Percentiles rank a stretch among this genome's conserved stretches.
phyloP scores from a whole-genome alignment of 2,797 vertebrate species.

The Alauda arvensis region DNA sequence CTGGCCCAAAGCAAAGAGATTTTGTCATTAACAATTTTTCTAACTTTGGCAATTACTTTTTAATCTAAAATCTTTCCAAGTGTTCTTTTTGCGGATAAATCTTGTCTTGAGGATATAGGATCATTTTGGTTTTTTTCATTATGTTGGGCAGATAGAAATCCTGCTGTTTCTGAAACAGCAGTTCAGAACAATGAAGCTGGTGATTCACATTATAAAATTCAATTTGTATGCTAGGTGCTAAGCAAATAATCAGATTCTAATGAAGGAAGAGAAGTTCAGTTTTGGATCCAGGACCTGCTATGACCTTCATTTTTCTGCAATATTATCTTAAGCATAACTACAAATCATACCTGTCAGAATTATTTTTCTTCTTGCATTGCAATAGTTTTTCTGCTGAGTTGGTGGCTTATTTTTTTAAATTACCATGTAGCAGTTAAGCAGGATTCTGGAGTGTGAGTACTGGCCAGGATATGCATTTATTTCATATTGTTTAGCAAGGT shows the following conservation, averaged over 20 bases:
- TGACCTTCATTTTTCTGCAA: not conserved
- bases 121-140: not conserved
- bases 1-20: not conserved
- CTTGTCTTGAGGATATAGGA: not conserved
- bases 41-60: not conserved
- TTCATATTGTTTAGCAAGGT: not conserved
- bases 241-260: conserved; percentile 13
- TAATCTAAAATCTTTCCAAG: not conserved
- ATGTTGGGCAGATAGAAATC: not conserved
- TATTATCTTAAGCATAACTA: not conserved
- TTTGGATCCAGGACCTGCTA: not conserved
- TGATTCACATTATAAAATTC: not conserved
- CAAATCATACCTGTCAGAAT: not conserved
- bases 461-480: not conserved
- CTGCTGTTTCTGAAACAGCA: not conserved
- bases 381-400: not conserved
- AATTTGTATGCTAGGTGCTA: not conserved
- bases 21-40: not conserved
- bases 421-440: not conserved
- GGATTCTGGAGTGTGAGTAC: not conserved
- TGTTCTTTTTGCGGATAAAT: not conserved
- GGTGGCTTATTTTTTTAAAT: not conserved
- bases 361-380: not conserved
- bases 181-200: not conserved
- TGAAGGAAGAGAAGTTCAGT: not conserved